A percentile compares a stretch with the other conserved stretches of the same genome.
Evolutionary conservation across 2,888 invertebrate genomes (phyloP).

Genomic region (Lathronympha strigana): DNA sequence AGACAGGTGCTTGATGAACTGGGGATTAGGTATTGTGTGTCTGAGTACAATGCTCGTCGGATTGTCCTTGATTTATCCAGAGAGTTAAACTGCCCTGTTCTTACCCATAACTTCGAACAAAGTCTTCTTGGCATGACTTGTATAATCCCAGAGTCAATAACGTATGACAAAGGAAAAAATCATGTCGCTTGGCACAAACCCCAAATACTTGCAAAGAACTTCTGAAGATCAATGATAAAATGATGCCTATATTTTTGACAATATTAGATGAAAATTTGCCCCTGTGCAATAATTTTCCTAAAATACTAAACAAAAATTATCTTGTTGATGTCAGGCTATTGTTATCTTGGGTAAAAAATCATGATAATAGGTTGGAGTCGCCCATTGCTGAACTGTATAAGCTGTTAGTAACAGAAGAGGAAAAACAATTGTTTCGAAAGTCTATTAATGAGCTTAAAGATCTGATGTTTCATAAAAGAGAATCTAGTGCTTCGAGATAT

Average conservation of each 20-base stretch:
- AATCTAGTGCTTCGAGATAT: conserved; percentile 8
- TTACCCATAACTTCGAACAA: conserved; percentile 52
- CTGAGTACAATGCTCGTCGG: conserved; percentile 49
- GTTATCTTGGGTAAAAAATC: conserved; percentile 41
- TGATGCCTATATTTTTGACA: conserved; percentile 44
- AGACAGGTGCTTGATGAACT: conserved; percentile 51
- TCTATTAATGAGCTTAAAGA: conserved; percentile 11
- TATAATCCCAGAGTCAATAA: conserved; percentile 26
- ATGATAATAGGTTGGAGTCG: conserved; percentile 14
- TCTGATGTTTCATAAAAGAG: conserved; percentile 13
- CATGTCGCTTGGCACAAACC: conserved; percentile 17
- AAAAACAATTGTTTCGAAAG: conserved; percentile 30
- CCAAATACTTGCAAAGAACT: neutral
- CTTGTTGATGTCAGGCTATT: conserved; percentile 31
- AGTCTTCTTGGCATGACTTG: conserved; percentile 44
- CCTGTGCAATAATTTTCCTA: conserved; percentile 39
- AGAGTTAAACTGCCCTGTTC: conserved; percentile 49
- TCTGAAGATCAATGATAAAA: conserved; percentile 15
- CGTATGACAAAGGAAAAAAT: conserved; percentile 12
- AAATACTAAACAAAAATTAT: conserved; percentile 35
- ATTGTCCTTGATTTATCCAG: conserved; percentile 49
- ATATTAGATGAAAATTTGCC: conserved; percentile 44
- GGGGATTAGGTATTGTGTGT: conserved; percentile 50
- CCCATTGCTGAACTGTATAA: conserved; percentile 23
- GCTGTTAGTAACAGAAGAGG: conserved; percentile 20